These are phyloP conservation scores for Percina caprodes DNA, from an alignment of 2,113 vertebrate genomes.

Conservation along the genomic window DNA sequence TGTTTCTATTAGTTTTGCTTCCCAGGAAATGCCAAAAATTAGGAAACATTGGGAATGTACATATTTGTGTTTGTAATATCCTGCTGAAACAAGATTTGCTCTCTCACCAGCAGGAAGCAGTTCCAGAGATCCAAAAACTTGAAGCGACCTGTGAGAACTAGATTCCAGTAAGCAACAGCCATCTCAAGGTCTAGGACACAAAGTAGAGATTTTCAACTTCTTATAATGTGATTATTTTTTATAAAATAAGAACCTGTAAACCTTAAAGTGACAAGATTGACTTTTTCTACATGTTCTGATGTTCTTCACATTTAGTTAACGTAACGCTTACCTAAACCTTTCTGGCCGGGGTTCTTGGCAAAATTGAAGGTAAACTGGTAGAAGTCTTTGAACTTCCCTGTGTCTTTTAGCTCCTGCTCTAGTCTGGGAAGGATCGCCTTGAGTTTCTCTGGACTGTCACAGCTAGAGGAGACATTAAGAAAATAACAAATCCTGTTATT, in stretches of 20 bases:
- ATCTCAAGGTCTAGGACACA: conserved; percentile 91
- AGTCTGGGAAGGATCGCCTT: conserved; percentile 90
- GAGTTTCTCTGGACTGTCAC: conserved; percentile 93
- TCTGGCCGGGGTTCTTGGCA: conserved; percentile 97
- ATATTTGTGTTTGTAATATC: neutral
- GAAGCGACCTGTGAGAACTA: conserved; percentile 94
- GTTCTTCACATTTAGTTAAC: neutral
- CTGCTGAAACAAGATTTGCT: neutral
- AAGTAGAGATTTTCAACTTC: neutral
- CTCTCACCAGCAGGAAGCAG: conserved; percentile 93
- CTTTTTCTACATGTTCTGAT: neutral
- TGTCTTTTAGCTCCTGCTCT: conserved; percentile 95
- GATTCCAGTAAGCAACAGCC: conserved; percentile 97
- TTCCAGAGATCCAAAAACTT: conserved; percentile 99
- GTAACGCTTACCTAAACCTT: conserved; percentile 91
- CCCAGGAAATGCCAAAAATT: neutral
- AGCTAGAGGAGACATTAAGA: conserved; percentile 81
- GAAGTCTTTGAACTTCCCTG: conserved; percentile 94
- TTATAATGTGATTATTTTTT: neutral
- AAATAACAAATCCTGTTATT: neutral
- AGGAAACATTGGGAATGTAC: neutral
- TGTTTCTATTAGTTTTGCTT: neutral
- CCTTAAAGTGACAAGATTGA: neutral
- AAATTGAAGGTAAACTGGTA: conserved; percentile 98
- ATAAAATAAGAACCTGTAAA: neutral